phyloP scores from a whole-genome alignment of 1,140 invertebrate species.

The Cheumatopsyche charites region DNA sequence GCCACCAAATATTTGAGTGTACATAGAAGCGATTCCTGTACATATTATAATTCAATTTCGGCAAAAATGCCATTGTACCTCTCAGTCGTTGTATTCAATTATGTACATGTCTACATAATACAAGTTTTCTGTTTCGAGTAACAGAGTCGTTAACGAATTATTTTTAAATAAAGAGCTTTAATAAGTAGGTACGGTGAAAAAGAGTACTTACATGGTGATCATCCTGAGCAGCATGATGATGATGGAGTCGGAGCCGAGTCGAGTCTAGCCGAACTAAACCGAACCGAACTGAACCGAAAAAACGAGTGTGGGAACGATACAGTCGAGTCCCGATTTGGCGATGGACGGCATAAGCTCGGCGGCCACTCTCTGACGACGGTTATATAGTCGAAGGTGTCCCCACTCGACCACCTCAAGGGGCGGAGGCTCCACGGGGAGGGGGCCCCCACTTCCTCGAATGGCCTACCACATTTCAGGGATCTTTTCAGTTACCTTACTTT shows the following conservation, averaged over 20 bases:
- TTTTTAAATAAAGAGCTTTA: neutral
- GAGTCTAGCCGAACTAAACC: neutral
- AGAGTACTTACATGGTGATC: constrained; percentile 26
- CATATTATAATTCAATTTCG: too few relatives aligned
- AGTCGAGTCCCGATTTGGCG: neutral
- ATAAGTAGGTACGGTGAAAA: neutral
- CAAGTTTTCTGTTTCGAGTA: too few relatives aligned
- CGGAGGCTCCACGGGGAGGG: neutral
- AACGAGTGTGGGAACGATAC: too few relatives aligned
- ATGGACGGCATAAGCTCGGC: constrained; percentile 29
- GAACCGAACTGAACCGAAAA: neutral
- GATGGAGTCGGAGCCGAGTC: neutral
- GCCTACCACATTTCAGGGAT: neutral
- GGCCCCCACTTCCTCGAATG: neutral
- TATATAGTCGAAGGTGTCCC: constrained; percentile 25
- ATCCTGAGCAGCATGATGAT: constrained; percentile 26
- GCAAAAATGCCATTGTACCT: too few relatives aligned
- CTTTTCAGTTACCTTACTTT: neutral
- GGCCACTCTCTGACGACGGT: constrained; percentile 16
- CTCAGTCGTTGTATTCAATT: too few relatives aligned
- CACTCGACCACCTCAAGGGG: neutral
- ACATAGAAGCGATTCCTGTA: too few relatives aligned
- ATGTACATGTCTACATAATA: too few relatives aligned
- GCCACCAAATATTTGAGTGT: too few relatives aligned
- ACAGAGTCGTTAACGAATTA: neutral